phyloP scores from a whole-genome alignment of 1,140 invertebrate genomes.

The Papilio glaucus region DNA sequence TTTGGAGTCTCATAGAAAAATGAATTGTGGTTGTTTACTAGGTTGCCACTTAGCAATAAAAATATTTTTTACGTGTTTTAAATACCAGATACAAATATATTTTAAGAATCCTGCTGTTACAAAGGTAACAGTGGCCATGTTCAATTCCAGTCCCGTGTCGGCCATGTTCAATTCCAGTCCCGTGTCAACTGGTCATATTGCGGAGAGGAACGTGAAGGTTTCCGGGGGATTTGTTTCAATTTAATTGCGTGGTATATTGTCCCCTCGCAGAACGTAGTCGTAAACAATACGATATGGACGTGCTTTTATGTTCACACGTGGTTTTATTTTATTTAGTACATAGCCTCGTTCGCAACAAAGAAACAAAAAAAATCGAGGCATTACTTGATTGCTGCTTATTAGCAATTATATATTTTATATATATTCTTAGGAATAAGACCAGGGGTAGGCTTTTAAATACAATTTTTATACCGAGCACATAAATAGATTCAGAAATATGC shows the following conservation, averaged over 20 bases:
- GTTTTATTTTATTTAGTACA: neutral
- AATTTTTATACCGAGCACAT: too few relatives aligned
- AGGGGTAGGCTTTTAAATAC: too few relatives aligned
- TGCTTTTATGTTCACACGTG: constrained; percentile 15
- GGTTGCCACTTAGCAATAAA: too few relatives aligned
- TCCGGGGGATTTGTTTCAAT: constrained; percentile 19
- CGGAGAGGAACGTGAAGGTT: neutral
- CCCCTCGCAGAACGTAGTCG: neutral
- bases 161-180: neutral
- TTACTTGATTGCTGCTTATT: too few relatives aligned
- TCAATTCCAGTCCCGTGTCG: neutral
- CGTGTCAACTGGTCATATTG: neutral
- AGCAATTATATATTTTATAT: too few relatives aligned
- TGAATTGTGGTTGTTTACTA: too few relatives aligned
- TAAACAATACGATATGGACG: neutral
- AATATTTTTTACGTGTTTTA: too few relatives aligned
- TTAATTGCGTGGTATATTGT: constrained; percentile 11
- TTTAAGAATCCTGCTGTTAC: neutral
- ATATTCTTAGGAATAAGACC: too few relatives aligned
- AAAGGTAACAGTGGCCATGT: neutral
- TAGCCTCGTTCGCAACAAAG: neutral
- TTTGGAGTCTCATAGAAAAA: too few relatives aligned
- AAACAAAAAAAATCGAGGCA: neutral
- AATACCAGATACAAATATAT: too few relatives aligned
- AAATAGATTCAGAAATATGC: too few relatives aligned